A percentile compares a stretch with the other conserved stretches of the same genome.
These are phyloP conservation scores for Pecten maximus DNA, from an alignment of 2,888 invertebrate genomes.

Conservation along the genomic window DNA sequence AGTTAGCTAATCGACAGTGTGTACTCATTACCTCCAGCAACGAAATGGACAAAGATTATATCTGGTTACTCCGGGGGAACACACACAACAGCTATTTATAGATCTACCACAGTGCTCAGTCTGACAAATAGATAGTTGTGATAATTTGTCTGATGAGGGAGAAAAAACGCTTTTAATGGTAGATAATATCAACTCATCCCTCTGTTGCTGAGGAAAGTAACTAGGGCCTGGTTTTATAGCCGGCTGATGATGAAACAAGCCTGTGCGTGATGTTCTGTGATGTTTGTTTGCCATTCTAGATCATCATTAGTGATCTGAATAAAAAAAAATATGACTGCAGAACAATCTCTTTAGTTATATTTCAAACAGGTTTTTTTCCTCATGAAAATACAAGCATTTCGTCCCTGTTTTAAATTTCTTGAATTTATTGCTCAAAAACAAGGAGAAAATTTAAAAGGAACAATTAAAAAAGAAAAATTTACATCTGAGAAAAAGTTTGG, in stretches of 20 bases:
- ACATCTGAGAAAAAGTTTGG: neutral
- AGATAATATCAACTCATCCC: neutral
- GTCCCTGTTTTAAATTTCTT: no score
- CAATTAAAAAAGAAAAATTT: neutral
- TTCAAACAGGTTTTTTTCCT: neutral
- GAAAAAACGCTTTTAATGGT: neutral
- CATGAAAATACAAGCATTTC: no score
- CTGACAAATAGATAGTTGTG: neutral
- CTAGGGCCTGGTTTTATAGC: neutral
- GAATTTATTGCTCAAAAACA: no score
- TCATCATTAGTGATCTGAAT: neutral
- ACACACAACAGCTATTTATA: neutral
- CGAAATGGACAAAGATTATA: neutral
- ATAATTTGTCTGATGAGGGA: neutral
- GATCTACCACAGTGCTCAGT: neutral
- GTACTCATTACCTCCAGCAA: neutral
- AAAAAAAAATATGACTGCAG: neutral
- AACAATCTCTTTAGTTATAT: neutral
- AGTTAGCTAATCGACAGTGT: neutral
- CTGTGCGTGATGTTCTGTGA: neutral
- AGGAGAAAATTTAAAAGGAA: no score
- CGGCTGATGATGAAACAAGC: neutral
- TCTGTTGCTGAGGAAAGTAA: neutral
- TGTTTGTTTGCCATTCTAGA: neutral
- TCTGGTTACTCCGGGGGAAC: neutral